Base-by-base conservation (phyloP, 2,113 vertebrate genomes). In the Pimephales promelas region DNA sequence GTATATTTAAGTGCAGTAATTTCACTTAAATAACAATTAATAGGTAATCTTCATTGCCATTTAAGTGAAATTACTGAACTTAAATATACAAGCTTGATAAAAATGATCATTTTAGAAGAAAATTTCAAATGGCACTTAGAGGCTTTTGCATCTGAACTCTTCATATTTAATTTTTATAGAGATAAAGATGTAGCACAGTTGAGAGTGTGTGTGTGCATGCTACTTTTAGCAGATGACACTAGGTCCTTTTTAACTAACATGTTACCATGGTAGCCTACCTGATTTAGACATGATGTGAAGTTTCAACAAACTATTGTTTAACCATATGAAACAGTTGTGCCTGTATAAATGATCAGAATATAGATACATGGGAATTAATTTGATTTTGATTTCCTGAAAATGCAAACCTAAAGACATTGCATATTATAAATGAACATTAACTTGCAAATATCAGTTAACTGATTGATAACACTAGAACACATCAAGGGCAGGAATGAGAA, bases 211-310 rank as follows among this genome's bases (percentile, higher is more conserved):
- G 7, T 75, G 72, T 66, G 45, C n/a, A n/a, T 28, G 2, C 54
- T 73, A 22, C 59, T 82, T 24, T 66, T 11, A 77, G 24, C 49
- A 77, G 31, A 45, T 62, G 18, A 54, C n/a, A 59, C 61, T 26
- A 24, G 24, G 20, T 61, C 16, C 16, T 31, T 64, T 73, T 52
- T 62, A n/a, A 75, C 36, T 57, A 31, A 57, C 70, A 64, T 82
- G 47, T 62, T 47, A n/a, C 74, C 31, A 43, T 10, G 18, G 47
- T 68, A n/a, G n/a, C n/a, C n/a, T n/a, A 77, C 3, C 26, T 24
- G 10, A 18, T 59, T 77, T 40, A 0, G 34, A 34, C 4, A 5
- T 34, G 8, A 31, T 5, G 47, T 52, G 3, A 52, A 72, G 14
- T 31, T 74, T 49, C 2, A 28, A 52, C 24, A 52, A 11, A 10